Percentiles rank a stretch among this genome's conserved stretches.
Evolutionary conservation across 2,888 invertebrate species (phyloP).

Genomic region (Nesidiocoris tenuis): DNA sequence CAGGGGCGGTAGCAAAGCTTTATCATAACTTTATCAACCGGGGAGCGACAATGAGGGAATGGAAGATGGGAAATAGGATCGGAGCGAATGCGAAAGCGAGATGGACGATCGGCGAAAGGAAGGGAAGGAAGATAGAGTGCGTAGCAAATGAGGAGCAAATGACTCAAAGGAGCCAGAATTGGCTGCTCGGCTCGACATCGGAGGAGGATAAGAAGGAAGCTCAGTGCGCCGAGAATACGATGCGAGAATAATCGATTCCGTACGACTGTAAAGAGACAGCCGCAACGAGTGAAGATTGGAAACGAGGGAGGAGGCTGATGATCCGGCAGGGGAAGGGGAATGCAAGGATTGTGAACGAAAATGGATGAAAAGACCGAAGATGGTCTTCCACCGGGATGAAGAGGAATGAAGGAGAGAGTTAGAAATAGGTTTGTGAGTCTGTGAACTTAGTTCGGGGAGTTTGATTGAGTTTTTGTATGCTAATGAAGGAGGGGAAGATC

Average conservation of each 20-base stretch:
- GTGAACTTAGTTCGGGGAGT: constrained; percentile 46
- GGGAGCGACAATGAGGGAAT: too few relatives aligned
- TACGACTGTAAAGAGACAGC: constrained; percentile 17
- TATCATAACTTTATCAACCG: constrained; percentile 26
- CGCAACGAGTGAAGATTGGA: background rate
- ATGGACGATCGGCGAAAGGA: background rate
- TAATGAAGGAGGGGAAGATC: constrained; percentile 42
- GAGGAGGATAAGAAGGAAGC: background rate
- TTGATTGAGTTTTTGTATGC: constrained; percentile 49
- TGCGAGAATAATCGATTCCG: constrained; percentile 43
- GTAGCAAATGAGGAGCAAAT: constrained; percentile 41
- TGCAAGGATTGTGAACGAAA: constrained; percentile 14
- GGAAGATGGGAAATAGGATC: too few relatives aligned
- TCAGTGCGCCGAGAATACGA: constrained; percentile 22
- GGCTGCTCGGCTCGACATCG: constrained; percentile 16
- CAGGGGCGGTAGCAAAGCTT: constrained; percentile 6
- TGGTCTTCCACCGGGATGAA: too few relatives aligned
- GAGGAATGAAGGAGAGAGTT: constrained; percentile 18
- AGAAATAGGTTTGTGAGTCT: constrained; percentile 47
- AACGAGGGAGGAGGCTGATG: too few relatives aligned
- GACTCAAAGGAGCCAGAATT: constrained; percentile 44
- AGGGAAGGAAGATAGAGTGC: background rate
- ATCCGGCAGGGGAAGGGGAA: too few relatives aligned
- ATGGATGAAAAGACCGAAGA: constrained; percentile 24
- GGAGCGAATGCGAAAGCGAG: constrained; percentile 6